A percentile compares a stretch with the other conserved stretches of the same genome.
These are phyloP conservation scores for Gopherus evgoodei DNA, from an alignment of 2,113 vertebrate species.

Conservation along the genomic window DNA sequence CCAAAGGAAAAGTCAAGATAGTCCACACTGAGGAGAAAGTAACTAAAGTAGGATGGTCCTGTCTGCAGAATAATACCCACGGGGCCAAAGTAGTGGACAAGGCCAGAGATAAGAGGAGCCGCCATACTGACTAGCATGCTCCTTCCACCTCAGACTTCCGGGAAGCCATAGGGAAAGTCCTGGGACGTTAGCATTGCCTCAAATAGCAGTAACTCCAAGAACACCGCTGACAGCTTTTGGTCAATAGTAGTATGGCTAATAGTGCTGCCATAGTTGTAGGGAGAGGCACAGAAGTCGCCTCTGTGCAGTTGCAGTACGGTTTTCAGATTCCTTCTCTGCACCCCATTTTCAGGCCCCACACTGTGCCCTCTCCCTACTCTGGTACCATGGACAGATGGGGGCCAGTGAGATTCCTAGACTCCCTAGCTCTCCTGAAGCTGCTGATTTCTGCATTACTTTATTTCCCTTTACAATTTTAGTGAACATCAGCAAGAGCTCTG, in stretches of 20 bases:
- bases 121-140: background rate
- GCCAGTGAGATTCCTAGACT: background rate
- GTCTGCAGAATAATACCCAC: background rate
- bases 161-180: background rate
- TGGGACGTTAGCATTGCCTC: background rate
- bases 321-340: background rate
- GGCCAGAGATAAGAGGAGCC: background rate
- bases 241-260: background rate
- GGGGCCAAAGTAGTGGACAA: background rate
- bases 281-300: background rate
- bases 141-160: background rate
- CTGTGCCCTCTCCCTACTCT: background rate
- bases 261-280: background rate
- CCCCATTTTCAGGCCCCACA: background rate
- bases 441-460: background rate
- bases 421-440: background rate
- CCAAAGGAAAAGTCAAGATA: background rate
- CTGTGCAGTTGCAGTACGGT: background rate
- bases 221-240: background rate
- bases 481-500: background rate
- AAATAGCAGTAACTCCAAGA: background rate
- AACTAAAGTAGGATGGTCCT: background rate
- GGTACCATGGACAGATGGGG: background rate
- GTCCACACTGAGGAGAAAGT: background rate
- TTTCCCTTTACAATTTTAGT: background rate